Conservation (phyloP, 2,888 invertebrate genomes). For the Philopedon plagiatum region DNA sequence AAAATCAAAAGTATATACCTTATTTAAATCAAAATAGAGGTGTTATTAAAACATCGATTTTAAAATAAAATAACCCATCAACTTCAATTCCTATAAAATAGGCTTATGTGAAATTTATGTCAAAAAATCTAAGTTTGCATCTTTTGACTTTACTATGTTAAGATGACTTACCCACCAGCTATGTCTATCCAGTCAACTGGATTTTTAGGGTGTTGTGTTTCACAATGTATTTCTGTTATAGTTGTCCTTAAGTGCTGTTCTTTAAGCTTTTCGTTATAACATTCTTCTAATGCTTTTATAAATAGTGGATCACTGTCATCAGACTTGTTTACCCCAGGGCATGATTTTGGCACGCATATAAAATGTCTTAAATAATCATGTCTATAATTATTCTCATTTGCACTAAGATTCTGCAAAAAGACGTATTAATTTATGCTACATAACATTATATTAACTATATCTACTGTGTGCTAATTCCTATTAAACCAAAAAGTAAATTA, state of each 20-base stretch:
- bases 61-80: too few relatives aligned
- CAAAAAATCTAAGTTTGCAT: too few relatives aligned
- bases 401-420: conserved; percentile 51
- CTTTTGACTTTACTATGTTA: too few relatives aligned
- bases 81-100: too few relatives aligned
- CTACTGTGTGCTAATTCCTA: too few relatives aligned
- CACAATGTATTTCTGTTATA: conserved; percentile 44
- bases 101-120: too few relatives aligned
- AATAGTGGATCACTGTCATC: conserved; percentile 48
- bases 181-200: conserved; percentile 52
- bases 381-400: conserved; percentile 53
- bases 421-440: neutral
- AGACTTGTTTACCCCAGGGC: conserved; percentile 47
- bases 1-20: too few relatives aligned
- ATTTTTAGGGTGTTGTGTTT: conserved; percentile 40
- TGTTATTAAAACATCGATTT: too few relatives aligned
- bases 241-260: conserved; percentile 48
- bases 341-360: conserved; percentile 56
- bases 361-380: conserved; percentile 59
- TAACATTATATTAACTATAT: too few relatives aligned
- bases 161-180: conserved; percentile 50
- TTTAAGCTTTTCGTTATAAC: conserved; percentile 51
- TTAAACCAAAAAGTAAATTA: too few relatives aligned
- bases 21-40: too few relatives aligned
- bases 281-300: conserved; percentile 40